Evolutionary conservation across 2,888 invertebrate species (phyloP).

Genomic region (Agonum fuliginosum): DNA sequence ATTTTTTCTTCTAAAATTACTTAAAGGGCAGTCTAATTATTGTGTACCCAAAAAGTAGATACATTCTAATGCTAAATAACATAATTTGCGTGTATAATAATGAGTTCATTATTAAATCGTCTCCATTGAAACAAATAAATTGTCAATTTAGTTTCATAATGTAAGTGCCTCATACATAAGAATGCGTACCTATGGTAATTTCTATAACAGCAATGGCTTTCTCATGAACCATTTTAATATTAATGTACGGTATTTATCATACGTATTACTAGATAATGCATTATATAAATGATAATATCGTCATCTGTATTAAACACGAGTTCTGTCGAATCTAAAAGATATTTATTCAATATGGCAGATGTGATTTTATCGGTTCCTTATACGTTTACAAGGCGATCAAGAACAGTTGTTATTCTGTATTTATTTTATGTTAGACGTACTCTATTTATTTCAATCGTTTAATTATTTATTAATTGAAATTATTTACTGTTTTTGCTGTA

Average conservation of each 20-base stretch:
- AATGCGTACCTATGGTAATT: too few relatives aligned
- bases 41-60: too few relatives aligned
- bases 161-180: too few relatives aligned
- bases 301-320: slow-evolving; percentile 30
- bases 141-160: too few relatives aligned
- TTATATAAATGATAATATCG: slow-evolving; percentile 37
- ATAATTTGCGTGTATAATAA: too few relatives aligned
- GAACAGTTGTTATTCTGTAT: slow-evolving; percentile 16
- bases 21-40: too few relatives aligned
- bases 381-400: slow-evolving; percentile 39
- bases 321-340: slow-evolving; percentile 37
- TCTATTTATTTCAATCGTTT: slow-evolving; percentile 40
- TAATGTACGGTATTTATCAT: slow-evolving; percentile 19
- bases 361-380: slow-evolving; percentile 38
- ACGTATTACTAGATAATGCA: slow-evolving; percentile 20
- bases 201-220: slow-evolving; percentile 23
- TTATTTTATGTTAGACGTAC: slow-evolving; percentile 11
- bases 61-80: too few relatives aligned
- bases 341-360: slow-evolving; percentile 11
- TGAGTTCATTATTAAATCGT: too few relatives aligned
- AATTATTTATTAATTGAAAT: slow-evolving; percentile 47
- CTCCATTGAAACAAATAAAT: too few relatives aligned
- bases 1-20: too few relatives aligned
- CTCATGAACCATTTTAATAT: slow-evolving; percentile 37
- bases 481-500: slow-evolving; percentile 28